Evolutionary conservation across 2,888 invertebrate species (phyloP).

Genomic region (Chromoteleia sp.): DNA sequence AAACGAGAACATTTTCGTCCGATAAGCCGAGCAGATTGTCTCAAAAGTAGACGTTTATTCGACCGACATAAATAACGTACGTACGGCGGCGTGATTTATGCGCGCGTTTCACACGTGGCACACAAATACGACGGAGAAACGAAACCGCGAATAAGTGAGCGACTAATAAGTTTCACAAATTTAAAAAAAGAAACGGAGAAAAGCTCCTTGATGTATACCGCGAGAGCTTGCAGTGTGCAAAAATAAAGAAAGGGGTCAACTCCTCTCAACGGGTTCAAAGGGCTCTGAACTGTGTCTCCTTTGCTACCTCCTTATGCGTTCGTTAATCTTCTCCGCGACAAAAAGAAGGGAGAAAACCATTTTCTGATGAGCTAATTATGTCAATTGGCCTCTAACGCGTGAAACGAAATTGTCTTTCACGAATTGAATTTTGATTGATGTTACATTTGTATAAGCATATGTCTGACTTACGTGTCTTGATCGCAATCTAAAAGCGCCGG

Average conservation of each 20-base stretch:
- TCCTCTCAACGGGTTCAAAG: constrained; percentile 50
- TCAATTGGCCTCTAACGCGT: constrained; percentile 35
- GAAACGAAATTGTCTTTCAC: neutral
- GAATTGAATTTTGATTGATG: neutral
- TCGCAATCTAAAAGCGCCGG: constrained; percentile 80
- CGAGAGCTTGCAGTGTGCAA: constrained; percentile 8
- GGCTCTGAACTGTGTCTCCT: constrained; percentile 37
- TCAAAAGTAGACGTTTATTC: constrained; percentile 23
- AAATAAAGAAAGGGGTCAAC: constrained; percentile 57
- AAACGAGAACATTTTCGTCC: constrained; percentile 1
- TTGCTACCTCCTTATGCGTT: constrained; percentile 43
- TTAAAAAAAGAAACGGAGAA: constrained; percentile 8
- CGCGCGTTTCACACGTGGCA: neutral
- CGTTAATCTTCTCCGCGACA: constrained; percentile 43
- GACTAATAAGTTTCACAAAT: constrained; percentile 36
- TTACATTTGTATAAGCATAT: neutral
- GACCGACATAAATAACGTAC: constrained; percentile 17
- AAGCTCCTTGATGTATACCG: constrained; percentile 20
- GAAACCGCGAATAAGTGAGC: constrained; percentile 23
- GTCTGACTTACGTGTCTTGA: constrained; percentile 77
- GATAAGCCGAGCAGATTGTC: constrained; percentile 16
- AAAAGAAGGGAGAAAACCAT: constrained; percentile 6
- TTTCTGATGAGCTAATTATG: constrained; percentile 45
- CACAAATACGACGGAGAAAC: constrained; percentile 10
- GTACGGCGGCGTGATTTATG: constrained; percentile 21